Evolutionary conservation across 2,888 invertebrate genomes (phyloP), one percentile per base, ranked within the genome.

Genomic region (Rhamnusium bicolor): DNA sequence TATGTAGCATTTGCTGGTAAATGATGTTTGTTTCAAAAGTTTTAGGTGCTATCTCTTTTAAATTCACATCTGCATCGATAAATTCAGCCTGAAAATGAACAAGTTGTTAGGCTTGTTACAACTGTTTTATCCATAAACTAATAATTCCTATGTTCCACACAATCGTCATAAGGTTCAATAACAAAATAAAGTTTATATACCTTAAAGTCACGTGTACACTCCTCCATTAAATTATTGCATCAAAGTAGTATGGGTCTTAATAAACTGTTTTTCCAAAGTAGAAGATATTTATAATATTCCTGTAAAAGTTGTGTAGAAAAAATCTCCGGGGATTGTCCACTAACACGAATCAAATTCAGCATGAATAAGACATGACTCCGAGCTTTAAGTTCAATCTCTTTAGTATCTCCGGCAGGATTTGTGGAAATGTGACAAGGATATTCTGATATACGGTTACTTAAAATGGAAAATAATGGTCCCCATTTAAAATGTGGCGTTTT

Each of bases 401-500:
- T 74, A 77, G 76, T 74, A 70, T 75, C 74, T 69, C 71, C 71
- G 65, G 63, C 60, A 66, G 72, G 79, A 76, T 79, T 79, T 73
- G 56, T 62, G 74, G 74, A 65, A 70, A 74, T 79, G 76, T 75
- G 79, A 80, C 79, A 76, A 77, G 79, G 76, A 78, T 75, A 74
- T 79, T 74, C 78, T 80, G 77, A 78, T 78, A 74, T 79, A 78
- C 78, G 77, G 72, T 77, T 77, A 77, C 77, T 71, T 83, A 84
- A 83, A 84, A 84, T 82, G 82, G 83, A 82, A 84, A 84, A 82
- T 83, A 80, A 82, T 83, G 81, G 78, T 73, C 79, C 77, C 80
- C 81, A 78, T 82, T 84, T 83, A 81, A 83, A 81, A 83, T 82
- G 82, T 81, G 82, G 80, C 82, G 80, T 80, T 83, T 83, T 83